These are phyloP conservation scores for Phaethon lepturus DNA, from an alignment of 2,113 vertebrate genomes.

Conservation along the genomic window DNA sequence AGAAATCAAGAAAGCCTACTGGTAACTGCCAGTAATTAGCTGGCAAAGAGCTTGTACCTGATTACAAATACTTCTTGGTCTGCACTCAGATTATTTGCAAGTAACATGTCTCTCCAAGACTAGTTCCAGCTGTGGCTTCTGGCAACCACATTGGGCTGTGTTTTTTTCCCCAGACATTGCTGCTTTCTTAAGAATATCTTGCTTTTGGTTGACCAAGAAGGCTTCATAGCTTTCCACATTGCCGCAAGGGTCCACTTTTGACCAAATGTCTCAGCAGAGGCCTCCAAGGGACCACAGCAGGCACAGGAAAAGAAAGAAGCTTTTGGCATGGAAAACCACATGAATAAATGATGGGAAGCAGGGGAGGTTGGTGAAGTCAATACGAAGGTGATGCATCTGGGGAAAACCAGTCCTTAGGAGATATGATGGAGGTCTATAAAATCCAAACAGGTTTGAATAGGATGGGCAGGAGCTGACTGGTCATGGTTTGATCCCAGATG, in stretches of 20 bases:
- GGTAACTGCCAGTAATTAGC: background rate
- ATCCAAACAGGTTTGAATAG: background rate
- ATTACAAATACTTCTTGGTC: background rate
- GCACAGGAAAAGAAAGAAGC: background rate
- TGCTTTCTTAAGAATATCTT: background rate
- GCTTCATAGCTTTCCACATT: background rate
- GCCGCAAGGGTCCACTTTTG: background rate
- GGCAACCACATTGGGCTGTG: background rate
- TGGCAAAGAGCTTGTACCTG: background rate
- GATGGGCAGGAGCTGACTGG: background rate
- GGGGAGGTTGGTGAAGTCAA: background rate
- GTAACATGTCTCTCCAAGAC: background rate
- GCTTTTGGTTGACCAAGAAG: background rate
- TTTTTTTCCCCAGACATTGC: background rate
- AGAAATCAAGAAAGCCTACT: background rate
- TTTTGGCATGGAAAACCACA: background rate
- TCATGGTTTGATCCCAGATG: background rate
- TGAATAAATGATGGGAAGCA: background rate
- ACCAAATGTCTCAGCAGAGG: background rate
- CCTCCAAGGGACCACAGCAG: background rate
- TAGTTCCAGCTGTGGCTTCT: background rate
- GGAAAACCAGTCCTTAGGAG: background rate
- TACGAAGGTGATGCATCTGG: background rate
- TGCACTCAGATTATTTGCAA: background rate
- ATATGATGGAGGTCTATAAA: background rate